Conservation (phyloP, 2,888 invertebrate species). For the Apomyelois bistriatella region DNA sequence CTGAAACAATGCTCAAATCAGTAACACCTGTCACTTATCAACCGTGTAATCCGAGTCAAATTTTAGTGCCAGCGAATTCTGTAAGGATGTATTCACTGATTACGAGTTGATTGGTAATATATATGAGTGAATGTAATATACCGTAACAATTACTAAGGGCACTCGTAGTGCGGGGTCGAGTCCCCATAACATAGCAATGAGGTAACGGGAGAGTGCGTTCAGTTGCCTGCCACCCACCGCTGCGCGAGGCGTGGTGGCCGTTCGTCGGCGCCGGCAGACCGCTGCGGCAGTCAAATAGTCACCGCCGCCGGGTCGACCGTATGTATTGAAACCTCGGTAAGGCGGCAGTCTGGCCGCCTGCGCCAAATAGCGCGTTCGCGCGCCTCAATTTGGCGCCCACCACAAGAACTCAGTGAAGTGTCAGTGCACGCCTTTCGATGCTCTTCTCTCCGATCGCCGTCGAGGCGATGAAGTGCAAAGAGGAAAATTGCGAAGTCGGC, state of each 20-base stretch:
- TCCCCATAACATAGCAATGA: constrained; percentile 73
- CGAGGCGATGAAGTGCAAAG: constrained; percentile 80
- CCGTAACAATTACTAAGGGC: constrained; percentile 47
- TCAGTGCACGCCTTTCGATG: constrained; percentile 68
- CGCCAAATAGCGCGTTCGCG: constrained; percentile 64
- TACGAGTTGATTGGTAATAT: constrained; percentile 19
- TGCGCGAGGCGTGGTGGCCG: constrained; percentile 69
- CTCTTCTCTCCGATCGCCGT: constrained; percentile 77
- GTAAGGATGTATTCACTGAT: constrained; percentile 4
- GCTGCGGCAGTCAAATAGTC: constrained; percentile 70
- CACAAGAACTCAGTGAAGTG: constrained; percentile 50
- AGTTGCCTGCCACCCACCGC: constrained; percentile 72
- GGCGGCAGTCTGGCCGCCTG: constrained; percentile 63
- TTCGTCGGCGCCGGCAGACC: constrained; percentile 40
- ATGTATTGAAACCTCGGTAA: constrained; percentile 56
- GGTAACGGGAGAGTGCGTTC: constrained; percentile 76
- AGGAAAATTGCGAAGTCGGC: constrained; percentile 78
- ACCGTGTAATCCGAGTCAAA: constrained; percentile 15
- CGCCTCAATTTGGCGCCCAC: constrained; percentile 47
- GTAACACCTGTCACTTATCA: constrained; percentile 25
- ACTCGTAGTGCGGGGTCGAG: constrained; percentile 66
- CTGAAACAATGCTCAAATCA: constrained; percentile 43
- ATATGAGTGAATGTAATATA: constrained; percentile 39
- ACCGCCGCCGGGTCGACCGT: constrained; percentile 60
- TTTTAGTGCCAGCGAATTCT: constrained; percentile 16